Conservation (phyloP, 2,113 vertebrate genomes). For the Pantherophis guttatus region DNA sequence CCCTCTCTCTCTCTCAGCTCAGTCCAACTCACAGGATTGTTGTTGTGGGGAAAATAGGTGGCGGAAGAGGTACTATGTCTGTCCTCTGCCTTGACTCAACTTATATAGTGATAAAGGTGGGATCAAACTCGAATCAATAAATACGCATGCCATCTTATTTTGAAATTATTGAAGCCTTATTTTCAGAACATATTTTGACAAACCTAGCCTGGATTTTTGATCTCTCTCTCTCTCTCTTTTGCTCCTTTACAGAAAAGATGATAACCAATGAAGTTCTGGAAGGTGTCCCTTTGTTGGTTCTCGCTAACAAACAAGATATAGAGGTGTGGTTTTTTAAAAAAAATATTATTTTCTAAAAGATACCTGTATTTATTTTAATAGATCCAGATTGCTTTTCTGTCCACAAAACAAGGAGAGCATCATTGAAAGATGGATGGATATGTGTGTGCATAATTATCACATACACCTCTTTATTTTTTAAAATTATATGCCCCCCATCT, state of each 20-base stretch:
- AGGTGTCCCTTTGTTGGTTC: conserved; percentile 89
- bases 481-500: not conserved
- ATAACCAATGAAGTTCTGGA: conserved; percentile 89
- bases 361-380: not conserved
- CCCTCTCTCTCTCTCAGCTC: not conserved
- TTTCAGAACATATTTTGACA: too few relatives aligned
- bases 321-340: conserved; percentile 80
- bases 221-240: not conserved
- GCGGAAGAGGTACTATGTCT: not conserved
- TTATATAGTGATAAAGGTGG: not conserved
- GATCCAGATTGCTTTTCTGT: not conserved
- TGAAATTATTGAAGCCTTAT: not conserved
- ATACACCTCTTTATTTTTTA: not conserved
- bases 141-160: not conserved
- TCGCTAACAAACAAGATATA: conserved; percentile 97
- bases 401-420: not conserved
- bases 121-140: not conserved
- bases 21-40: not conserved
- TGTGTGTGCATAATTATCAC: not conserved
- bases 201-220: not conserved
- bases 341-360: not conserved
- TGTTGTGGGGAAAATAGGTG: not conserved
- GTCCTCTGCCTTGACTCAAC: not conserved
- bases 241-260: conserved; percentile 85
- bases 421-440: not conserved